phyloP scores from a whole-genome alignment of 2,888 invertebrate species.

The Cheilosia scutellata region DNA sequence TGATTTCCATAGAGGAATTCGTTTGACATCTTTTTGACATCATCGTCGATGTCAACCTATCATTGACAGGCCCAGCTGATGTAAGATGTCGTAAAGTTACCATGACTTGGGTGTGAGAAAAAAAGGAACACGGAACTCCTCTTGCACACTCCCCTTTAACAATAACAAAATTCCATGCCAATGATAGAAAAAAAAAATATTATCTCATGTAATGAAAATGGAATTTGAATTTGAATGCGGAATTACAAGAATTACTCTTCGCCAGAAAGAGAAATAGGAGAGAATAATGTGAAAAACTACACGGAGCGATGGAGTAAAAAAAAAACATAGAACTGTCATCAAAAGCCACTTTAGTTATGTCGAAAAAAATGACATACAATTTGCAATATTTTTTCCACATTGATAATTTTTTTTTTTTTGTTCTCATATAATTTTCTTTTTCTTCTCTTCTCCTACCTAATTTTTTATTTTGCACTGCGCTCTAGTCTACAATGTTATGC shows the following conservation, averaged over 20 bases:
- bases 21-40: conserved; percentile 65
- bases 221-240: conserved; percentile 47
- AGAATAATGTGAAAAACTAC: conserved; percentile 18
- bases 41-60: conserved; percentile 52
- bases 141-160: conserved; percentile 8
- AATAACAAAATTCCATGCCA: not conserved
- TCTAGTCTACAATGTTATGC: conserved; percentile 62
- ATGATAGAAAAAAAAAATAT: conserved; percentile 24
- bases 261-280: conserved; percentile 10
- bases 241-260: not conserved
- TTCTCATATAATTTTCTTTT: not conserved
- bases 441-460: conserved; percentile 25
- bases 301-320: conserved; percentile 8
- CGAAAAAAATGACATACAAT: conserved; percentile 42
- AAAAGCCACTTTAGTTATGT: not conserved
- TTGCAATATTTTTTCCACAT: conserved; percentile 33
- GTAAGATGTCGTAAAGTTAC: conserved; percentile 55
- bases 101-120: conserved; percentile 41
- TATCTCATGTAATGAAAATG: conserved; percentile 39
- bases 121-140: conserved; percentile 25
- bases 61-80: conserved; percentile 68
- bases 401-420: conserved; percentile 34
- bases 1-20: conserved; percentile 43
- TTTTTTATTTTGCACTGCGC: conserved; percentile 49
- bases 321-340: conserved; percentile 42